Evolutionary conservation across 2,113 vertebrate genomes (phyloP).

Genomic region (Clarias gariepinus): DNA sequence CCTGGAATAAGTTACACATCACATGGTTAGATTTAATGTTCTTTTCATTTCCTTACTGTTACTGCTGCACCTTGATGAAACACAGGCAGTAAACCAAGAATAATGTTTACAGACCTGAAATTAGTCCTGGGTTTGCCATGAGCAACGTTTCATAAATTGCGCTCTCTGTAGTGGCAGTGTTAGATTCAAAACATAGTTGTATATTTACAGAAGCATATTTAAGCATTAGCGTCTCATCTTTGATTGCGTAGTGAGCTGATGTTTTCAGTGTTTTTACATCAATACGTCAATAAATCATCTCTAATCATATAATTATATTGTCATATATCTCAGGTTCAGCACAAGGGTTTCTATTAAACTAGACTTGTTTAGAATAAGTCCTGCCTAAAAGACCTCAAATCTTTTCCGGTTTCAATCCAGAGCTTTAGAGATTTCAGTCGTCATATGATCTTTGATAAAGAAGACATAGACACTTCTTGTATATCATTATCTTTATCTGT

Average conservation of each 20-base stretch:
- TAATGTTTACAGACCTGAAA: not conserved
- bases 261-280: no score
- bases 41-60: not conserved
- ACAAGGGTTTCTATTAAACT: constrained; percentile 17
- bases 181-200: not conserved
- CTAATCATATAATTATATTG: not conserved
- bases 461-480: not conserved
- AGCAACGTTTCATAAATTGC: not conserved
- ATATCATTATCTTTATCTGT: constrained; percentile 3
- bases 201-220: not conserved
- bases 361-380: constrained; percentile 17
- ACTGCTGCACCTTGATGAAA: not conserved
- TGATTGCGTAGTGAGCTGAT: not conserved
- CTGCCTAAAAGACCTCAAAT: constrained; percentile 35
- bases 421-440: constrained; percentile 54
- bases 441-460: constrained; percentile 10
- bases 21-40: not conserved
- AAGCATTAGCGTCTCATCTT: not conserved
- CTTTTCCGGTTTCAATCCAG: constrained; percentile 24
- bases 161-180: not conserved
- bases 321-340: not conserved
- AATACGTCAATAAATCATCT: not conserved
- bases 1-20: not conserved
- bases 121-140: not conserved
- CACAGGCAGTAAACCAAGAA: not conserved